Conservation (phyloP, 2,888 invertebrate genomes). For the Rotaria sp. region DNA sequence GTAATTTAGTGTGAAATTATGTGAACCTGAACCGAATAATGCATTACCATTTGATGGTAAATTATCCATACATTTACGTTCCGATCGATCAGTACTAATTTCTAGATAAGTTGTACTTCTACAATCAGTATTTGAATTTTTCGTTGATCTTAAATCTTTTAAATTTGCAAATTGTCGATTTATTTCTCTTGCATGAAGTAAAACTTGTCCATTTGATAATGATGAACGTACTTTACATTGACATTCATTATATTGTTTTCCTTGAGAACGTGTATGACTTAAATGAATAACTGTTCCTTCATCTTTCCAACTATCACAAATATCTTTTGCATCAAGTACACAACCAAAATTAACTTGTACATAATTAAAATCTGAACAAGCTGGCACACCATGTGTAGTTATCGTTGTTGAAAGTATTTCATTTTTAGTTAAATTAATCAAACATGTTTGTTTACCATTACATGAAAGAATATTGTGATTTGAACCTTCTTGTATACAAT, state of each 20-base stretch:
- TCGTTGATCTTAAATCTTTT: neutral
- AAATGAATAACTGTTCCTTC: neutral
- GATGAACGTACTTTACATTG: constrained; percentile 28
- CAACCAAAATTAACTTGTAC: constrained; percentile 23
- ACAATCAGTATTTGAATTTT: neutral
- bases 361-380: constrained; percentile 5
- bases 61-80: constrained; percentile 25
- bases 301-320: constrained; percentile 26
- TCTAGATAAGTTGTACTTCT: neutral
- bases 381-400: neutral
- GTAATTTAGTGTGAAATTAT: neutral
- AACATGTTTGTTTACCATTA: constrained; percentile 17
- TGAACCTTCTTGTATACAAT: constrained; percentile 24
- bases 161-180: neutral
- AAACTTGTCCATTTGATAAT: constrained; percentile 25
- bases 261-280: neutral
- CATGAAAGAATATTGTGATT: neutral
- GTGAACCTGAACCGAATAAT: neutral
- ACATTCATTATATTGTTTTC: neutral
- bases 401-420: constrained; percentile 9
- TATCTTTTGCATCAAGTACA: neutral
- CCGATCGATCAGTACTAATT: neutral
- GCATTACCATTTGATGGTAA: constrained; percentile 9
- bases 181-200: neutral
- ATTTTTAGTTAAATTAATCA: neutral